Conservation (phyloP, 2,113 vertebrate species). For the Cyanoderma ruficeps region DNA sequence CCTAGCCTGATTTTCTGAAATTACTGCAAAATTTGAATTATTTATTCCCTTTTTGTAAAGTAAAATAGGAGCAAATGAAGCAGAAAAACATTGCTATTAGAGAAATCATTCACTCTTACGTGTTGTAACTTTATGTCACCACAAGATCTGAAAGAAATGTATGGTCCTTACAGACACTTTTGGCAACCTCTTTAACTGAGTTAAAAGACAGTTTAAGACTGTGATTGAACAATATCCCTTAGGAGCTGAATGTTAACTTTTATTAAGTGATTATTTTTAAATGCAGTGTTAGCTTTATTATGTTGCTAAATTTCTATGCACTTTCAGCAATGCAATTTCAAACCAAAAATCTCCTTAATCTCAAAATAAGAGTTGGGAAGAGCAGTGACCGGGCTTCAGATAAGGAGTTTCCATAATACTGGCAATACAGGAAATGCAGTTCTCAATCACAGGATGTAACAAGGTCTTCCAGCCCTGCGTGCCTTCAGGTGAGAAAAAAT, state of each 20-base stretch:
- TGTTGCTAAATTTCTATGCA: not conserved
- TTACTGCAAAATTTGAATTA: not conserved
- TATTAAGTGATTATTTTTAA: not conserved
- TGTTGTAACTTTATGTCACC: not conserved
- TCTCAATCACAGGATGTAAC: not conserved
- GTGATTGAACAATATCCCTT: not conserved
- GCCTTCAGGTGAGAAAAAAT: not conserved
- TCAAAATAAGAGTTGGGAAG: not conserved
- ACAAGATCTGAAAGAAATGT: not conserved
- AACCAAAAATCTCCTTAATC: not conserved
- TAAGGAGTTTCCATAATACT: not conserved
- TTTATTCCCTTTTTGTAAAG: not conserved
- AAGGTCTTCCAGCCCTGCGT: not conserved
- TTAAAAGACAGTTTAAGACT: not conserved
- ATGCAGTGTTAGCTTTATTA: not conserved
- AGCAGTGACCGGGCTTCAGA: not conserved
- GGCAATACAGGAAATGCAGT: not conserved
- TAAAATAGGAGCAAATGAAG: not conserved
- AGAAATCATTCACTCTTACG: accelerated
- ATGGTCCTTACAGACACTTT: not conserved
- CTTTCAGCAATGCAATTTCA: not conserved
- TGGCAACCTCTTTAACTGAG: not conserved
- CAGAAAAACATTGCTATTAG: not conserved
- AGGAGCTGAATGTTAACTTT: not conserved
- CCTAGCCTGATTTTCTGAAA: not conserved